Base-by-base conservation (phyloP, 53 echinoderm and acorn worm genomes). In the Crossaster papposus region DNA sequence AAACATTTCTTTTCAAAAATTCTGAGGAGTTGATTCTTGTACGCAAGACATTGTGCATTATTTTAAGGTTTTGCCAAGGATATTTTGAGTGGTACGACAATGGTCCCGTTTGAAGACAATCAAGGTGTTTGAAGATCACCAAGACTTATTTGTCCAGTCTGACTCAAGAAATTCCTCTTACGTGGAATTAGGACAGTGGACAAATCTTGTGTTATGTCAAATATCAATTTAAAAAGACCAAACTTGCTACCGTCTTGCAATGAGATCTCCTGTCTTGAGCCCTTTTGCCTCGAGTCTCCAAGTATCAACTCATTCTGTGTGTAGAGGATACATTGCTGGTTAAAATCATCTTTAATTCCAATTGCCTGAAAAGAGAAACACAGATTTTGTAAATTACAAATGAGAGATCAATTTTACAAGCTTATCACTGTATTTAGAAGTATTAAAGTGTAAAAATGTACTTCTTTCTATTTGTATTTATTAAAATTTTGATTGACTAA, bases 321-420 rank as follows among this genome's bases (percentile, higher is more conserved):
- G n/a, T 93, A 92, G 51, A 98, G 86, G 55, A 98, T 91, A 65
- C 96, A 98, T 77, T 96, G 90, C 63, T 94, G 90, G 34, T 94
- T 93, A 44, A 98, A 98, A 53, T 96, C 96, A 63, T 98, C 98
- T 24, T 92, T 85, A 18, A 96, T 92, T 64, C 96, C 94, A 78
- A 96, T 93, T 14, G 81, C 79, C 98, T 98, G 82, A 3, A 58
- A 58, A 11, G 22, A 58, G 58, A 58, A 20, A 58, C 3, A 58
- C 6, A 15, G 22, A 58, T 18, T 74, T 74, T 24, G 68, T n/a
- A 28, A 68, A 23, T 8, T 8, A 20, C 58, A 0, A 58, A 58
- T 58, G 44, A 44, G 5, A 0, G 44, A 44, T 44, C 9, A 44
- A 44, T 44, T 44, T 44, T 9, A 44, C 44, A 44, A 44, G 0